phyloP scores from a whole-genome alignment of 1,140 invertebrate genomes.

The Theocolax elegans region DNA sequence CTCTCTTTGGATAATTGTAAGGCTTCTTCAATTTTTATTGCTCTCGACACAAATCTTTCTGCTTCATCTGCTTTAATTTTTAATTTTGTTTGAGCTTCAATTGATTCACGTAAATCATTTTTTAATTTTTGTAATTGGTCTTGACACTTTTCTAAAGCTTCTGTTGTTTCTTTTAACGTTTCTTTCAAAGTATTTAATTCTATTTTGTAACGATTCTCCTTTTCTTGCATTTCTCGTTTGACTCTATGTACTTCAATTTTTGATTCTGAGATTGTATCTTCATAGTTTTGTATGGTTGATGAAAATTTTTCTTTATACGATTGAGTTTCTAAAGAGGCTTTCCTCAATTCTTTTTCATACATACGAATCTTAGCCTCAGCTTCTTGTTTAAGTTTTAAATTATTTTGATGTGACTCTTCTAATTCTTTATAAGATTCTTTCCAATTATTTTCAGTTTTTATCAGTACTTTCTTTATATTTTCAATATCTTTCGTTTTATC shows the following conservation, averaged over 20 bases:
- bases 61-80: conserved; percentile 48
- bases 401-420: conserved; percentile 46
- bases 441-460: conserved; percentile 46
- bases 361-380: conserved; percentile 46
- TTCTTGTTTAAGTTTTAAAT: conserved; percentile 48
- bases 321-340: conserved; percentile 45
- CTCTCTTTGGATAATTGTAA: conserved; percentile 54
- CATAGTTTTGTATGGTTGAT: conserved; percentile 48
- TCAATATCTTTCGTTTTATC: conserved; percentile 46
- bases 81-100: conserved; percentile 45
- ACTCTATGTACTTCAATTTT: conserved; percentile 52
- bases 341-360: conserved; percentile 53
- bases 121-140: conserved; percentile 54
- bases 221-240: conserved; percentile 53
- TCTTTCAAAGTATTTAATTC: conserved; percentile 54
- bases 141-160: conserved; percentile 56
- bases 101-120: conserved; percentile 50
- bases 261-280: conserved; percentile 51
- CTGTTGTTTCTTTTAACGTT: conserved; percentile 54
- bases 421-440: conserved; percentile 47
- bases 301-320: conserved; percentile 51
- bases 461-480: conserved; percentile 42
- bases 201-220: conserved; percentile 53
- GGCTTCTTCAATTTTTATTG: conserved; percentile 52
- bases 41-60: conserved; percentile 45